Percentiles rank a stretch among this genome's conserved stretches.
Evolutionary conservation across 2,113 vertebrate species (phyloP).

Genomic region (Passer domesticus): DNA sequence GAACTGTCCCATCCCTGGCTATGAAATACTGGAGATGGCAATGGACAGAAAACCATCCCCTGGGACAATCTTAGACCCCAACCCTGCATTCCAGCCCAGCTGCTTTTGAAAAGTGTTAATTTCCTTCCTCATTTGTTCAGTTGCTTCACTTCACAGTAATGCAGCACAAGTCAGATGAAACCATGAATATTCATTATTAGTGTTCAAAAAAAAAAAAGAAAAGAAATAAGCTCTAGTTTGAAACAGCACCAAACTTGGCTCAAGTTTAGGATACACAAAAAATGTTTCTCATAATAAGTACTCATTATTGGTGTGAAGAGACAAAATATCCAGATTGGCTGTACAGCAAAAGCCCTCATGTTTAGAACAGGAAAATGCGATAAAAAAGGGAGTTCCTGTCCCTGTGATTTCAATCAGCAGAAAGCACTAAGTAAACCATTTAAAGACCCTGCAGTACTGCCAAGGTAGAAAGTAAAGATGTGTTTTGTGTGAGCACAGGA

Average conservation of each 20-base stretch:
- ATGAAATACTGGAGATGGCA: rapidly evolving
- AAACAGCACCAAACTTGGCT: not conserved
- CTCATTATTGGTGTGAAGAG: not conserved
- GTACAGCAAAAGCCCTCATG: rapidly evolving
- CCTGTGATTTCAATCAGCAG: rapidly evolving
- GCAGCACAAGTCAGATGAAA: not conserved
- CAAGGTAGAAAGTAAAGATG: rapidly evolving
- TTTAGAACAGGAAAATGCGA: not conserved
- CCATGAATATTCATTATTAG: not conserved
- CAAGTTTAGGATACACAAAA: not conserved
- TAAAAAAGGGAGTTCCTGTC: not conserved
- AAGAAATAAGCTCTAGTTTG: rapidly evolving
- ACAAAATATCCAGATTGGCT: not conserved
- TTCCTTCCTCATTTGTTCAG: not conserved
- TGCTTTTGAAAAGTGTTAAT: not conserved
- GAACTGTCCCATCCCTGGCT: not conserved
- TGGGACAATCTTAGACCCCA: not conserved
- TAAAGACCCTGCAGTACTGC: not conserved
- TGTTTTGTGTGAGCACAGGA: rapidly evolving
- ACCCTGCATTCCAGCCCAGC: not conserved
- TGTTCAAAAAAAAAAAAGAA: not conserved
- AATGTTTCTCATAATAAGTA: not conserved
- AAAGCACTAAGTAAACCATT: not conserved
- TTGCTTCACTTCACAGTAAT: not conserved
- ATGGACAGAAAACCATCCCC: not conserved